phyloP scores from a whole-genome alignment of 2,113 vertebrate species.

The Caranx melampygus region DNA sequence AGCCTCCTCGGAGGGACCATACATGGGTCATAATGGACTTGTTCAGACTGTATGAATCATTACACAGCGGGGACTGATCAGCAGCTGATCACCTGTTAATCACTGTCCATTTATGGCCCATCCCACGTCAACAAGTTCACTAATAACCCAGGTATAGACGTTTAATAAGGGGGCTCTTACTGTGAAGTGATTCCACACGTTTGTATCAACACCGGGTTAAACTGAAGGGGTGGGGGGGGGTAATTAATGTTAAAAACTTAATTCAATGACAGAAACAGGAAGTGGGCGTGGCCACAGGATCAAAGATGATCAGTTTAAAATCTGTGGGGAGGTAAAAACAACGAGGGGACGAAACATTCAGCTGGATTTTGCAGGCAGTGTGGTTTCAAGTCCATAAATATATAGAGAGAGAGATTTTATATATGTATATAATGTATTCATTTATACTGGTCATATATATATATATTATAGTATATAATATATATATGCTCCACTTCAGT shows the following conservation, averaged over 20 bases:
- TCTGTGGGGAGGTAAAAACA: slow-evolving; percentile 65
- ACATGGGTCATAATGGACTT: no score
- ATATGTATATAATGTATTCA: slow-evolving; percentile 68
- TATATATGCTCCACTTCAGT: slow-evolving; percentile 57
- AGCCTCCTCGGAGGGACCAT: no score
- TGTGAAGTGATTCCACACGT: no score
- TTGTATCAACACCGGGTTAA: no score
- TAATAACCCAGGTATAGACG: no score
- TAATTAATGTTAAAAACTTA: slow-evolving; percentile 28
- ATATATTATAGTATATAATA: slow-evolving; percentile 61
- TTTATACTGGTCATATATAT: slow-evolving; percentile 53
- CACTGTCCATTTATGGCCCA: no score
- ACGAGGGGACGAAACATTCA: slow-evolving; percentile 72
- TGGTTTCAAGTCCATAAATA: slow-evolving; percentile 84
- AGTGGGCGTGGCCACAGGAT: not conserved
- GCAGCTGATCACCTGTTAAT: no score
- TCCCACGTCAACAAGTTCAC: no score
- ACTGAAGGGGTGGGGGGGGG: not conserved
- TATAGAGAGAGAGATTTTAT: slow-evolving; percentile 47
- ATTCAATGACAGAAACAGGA: not conserved
- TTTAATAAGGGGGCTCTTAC: no score
- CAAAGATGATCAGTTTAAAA: slow-evolving; percentile 60
- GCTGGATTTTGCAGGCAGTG: slow-evolving; percentile 87
- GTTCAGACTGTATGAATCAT: no score
- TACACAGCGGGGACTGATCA: no score